Evolutionary conservation across 2,888 invertebrate species (phyloP).

Genomic region (Eupithecia subfuscata): DNA sequence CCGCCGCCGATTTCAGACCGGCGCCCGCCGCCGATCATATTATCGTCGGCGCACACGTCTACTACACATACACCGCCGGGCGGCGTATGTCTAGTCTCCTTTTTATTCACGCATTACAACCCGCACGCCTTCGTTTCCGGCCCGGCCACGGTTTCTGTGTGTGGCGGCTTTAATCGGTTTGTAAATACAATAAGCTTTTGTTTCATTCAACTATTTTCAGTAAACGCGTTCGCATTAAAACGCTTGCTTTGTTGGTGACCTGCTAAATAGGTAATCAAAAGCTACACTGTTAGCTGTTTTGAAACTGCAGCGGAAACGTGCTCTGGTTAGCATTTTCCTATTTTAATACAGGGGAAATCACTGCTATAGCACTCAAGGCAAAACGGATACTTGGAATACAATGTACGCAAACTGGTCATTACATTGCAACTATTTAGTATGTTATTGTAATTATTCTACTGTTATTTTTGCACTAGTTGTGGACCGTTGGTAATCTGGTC

Average conservation of each 20-base stretch:
- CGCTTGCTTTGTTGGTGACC: not conserved
- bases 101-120: too few relatives aligned
- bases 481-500: not conserved
- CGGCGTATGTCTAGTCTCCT: too few relatives aligned
- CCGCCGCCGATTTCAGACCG: too few relatives aligned
- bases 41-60: too few relatives aligned
- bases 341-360: slow-evolving; percentile 35
- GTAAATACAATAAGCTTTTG: not conserved
- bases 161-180: too few relatives aligned
- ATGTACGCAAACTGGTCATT: slow-evolving; percentile 12
- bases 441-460: not conserved
- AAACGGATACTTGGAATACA: slow-evolving; percentile 23
- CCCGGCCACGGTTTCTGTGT: too few relatives aligned
- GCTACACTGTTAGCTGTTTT: slow-evolving; percentile 33
- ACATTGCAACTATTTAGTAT: slow-evolving; percentile 10
- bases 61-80: too few relatives aligned
- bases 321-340: slow-evolving; percentile 40
- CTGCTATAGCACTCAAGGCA: slow-evolving; percentile 19
- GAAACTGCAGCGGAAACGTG: slow-evolving; percentile 38
- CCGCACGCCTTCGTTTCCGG: too few relatives aligned
- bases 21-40: too few relatives aligned
- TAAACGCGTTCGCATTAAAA: not conserved
- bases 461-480: not conserved
- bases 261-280: slow-evolving; percentile 11
- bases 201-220: not conserved